Evolutionary conservation across 1,140 invertebrate genomes (phyloP), one percentile per base, ranked within the genome.

Genomic region (Calliopsis andreniformis): DNA sequence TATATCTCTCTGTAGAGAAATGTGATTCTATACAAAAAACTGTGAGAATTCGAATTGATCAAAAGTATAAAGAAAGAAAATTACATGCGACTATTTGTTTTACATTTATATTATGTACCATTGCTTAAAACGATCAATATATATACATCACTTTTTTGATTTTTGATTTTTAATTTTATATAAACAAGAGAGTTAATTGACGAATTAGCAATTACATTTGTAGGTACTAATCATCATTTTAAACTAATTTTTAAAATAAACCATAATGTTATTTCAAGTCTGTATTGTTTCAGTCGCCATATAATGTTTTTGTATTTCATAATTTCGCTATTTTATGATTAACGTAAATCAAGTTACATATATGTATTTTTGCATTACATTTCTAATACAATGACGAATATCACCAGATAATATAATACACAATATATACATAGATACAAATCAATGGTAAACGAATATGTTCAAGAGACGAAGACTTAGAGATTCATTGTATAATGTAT

Each of bases 401-500:
- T 25, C 56, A 59, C 25, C 7, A 69, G 78, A 49, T 76, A 51
- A 55, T 76, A 67, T 66, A 63, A 53, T 28, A 69, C 28, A 77
- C 35, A n/a, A n/a, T n/a, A 76, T 47, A 47, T 28, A 75, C 39
- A n/a, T 5, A 67, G 72, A 66, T 20, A 61, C 43, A 20, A n/a
- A 28, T 51, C 56, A 63, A 58, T 43, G n/a, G 42, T 18, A n/a
- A 39, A 20, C 16, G 25, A 35, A 45, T 59, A 58, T 71, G 25
- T 68, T 55, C 56, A 78, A 63, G 55, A 58, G 63, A 62, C 20
- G 45, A 70, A 78, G 45, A 73, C 45, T 73, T 82, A 79, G 30
- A 42, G 75, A 72, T 58, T 53, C 51, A 76, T 70, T 32, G 69
- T 59, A 63, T 80, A 83, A 49, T 80, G 73, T 69, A 68, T 80